Base-by-base conservation (phyloP, 2,797 vertebrate genomes). In the Melanogrammus aeglefinus region DNA sequence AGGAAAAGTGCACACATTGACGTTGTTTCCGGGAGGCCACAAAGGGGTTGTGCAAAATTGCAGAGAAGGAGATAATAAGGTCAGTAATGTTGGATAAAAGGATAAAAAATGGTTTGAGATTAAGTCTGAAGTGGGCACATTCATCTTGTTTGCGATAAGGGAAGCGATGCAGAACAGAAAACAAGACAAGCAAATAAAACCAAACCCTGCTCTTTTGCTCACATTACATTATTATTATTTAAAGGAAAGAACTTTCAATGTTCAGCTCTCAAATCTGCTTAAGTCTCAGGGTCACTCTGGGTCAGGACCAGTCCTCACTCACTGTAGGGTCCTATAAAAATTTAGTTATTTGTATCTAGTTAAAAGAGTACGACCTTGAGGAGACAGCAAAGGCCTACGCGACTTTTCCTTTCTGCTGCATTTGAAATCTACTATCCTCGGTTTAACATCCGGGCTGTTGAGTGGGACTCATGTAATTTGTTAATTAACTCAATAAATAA, bases 151-250 rank as follows among this genome's bases (percentile, higher is more conserved):
- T 51, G 18, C 35, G 35, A 36, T 36, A 36, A 36, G 18, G 47
- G 4, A 4, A 5, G 47, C 5, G 18, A 51, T 51, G 57, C 57
- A n/a, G 21, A 63, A 63, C 21, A 63, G 21, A 63, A 63, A 63
- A 63, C 18, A n/a, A 51, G 47, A 63, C n/a, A 9, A 63, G 57
- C 21, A 63, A 63, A 63, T 24, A n/a, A 63, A 63, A 24, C 3
- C 41, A 51, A 51, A 18, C 18, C 47, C 41, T 44, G 41, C 16
- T 51, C 47, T 21, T 16, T 51, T 63, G 57, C 21, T 63, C 57
- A n/a, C 6, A 63, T 63, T 63, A 84, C 81, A 79, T 66, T n/a
- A 1, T 85, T 86, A 82, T 83, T 85, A 75, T 29, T 84, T 78
- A 80, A 79, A 9, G 76, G 75, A 83, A 71, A 81, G 75, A 75